Base-by-base conservation (phyloP, 2,888 invertebrate genomes). In the Sisyra terminalis region DNA sequence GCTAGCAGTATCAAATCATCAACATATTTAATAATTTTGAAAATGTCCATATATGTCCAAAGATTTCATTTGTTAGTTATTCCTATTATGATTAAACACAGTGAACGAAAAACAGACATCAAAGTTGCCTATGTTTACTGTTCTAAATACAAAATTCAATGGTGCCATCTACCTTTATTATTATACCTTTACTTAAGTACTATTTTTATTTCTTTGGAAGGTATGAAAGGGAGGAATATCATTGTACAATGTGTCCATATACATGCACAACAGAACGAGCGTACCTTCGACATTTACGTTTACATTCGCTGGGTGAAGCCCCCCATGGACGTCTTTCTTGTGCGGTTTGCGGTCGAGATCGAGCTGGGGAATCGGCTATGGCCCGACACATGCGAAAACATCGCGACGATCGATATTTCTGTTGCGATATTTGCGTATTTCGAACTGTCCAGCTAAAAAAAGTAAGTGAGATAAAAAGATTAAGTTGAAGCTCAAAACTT, bases 241-340 rank as follows among this genome's bases (percentile, higher is more conserved):
- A 64, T 18, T 71, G 71, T 52, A 63, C 63, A 15, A 52, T 64
- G 44, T 71, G 71, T 53, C 61, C 69, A 2, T 71, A 71, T 49
- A 66, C 65, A 2, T 71, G 71, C 50, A 70, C 70, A 14, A 69
- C 70, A 46, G 70, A 69, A 51, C 67, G 67, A 49, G 69, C 70
- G 2, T 67, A 68, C 46, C 60, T 67, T 39, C 63, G 64, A 49
- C 71, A 71, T 50, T 52, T 67, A 42, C 59, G 66, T 45, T 58
- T 61, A n/a, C 66, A 66, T 48, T 64, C 66, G 31, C 53, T 54
- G 29, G 64, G 64, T 38, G 50, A 50, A 29, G 53, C 55, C 4
- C 60, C 61, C 9, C 56, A 58, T 39, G 58, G 59, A 42, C 45
- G 48, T 34, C 42, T 55, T n/a, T 69, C 69, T 46, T 71, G 70